Evolutionary conservation across 1,140 invertebrate genomes (phyloP).

Genomic region (Lamellibrachia luymesi): DNA sequence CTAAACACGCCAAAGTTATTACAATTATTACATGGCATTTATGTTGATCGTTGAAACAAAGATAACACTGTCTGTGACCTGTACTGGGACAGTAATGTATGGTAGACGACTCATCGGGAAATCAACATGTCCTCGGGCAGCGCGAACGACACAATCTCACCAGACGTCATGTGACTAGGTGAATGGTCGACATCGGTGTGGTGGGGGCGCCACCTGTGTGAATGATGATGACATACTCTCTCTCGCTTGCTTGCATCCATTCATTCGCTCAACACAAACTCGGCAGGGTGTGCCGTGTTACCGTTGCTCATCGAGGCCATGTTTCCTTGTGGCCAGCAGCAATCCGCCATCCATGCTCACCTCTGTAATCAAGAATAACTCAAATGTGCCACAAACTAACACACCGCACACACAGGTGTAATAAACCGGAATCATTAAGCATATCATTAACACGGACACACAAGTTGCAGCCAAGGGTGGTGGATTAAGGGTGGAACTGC

Average conservation of each 20-base stretch:
- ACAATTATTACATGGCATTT: neutral
- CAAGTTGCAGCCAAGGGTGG: too few relatives aligned
- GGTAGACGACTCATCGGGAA: neutral
- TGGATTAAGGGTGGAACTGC: too few relatives aligned
- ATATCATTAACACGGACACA: too few relatives aligned
- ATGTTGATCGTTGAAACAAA: neutral
- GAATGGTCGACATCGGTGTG: neutral
- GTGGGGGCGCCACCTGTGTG: constrained; percentile 1
- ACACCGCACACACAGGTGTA: too few relatives aligned
- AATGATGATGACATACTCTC: constrained; percentile 5
- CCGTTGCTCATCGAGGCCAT: neutral
- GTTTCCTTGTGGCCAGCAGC: neutral
- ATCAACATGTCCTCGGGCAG: neutral
- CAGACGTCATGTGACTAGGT: neutral
- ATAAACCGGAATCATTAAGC: too few relatives aligned
- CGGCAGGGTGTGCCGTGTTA: neutral
- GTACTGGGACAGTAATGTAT: neutral
- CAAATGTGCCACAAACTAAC: too few relatives aligned
- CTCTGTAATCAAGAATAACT: neutral
- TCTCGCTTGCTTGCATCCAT: constrained; percentile 3
- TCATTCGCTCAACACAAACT: constrained; percentile 4
- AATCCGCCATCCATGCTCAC: neutral
- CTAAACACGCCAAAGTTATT: neutral
- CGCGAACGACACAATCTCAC: neutral
- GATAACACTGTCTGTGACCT: neutral